A percentile compares a stretch with the other conserved stretches of the same genome.
phyloP scores from a whole-genome alignment of 2,113 vertebrate genomes.

The Malurus alboscapulatus region DNA sequence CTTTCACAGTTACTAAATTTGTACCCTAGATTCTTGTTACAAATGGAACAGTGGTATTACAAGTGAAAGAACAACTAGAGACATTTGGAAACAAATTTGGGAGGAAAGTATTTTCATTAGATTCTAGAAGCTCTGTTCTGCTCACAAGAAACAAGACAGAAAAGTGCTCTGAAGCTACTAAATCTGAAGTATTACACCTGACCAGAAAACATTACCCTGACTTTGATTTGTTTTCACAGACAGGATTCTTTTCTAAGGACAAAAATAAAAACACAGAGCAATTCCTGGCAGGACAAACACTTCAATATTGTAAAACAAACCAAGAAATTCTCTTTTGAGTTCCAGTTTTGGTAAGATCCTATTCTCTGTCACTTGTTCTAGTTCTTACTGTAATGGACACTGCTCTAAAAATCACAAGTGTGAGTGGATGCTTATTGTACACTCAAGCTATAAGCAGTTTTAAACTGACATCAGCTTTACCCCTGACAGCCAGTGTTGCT shows the following conservation, averaged over 20 bases:
- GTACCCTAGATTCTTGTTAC: not conserved
- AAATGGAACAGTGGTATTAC: not conserved
- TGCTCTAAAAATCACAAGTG: not conserved
- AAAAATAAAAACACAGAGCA: not conserved
- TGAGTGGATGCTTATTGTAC: not conserved
- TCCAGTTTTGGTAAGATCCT: not conserved
- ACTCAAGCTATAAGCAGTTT: not conserved
- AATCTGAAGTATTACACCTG: not conserved
- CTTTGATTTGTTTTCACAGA: not conserved
- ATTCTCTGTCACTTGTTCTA: not conserved
- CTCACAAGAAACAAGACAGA: not conserved
- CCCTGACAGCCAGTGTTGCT: not conserved
- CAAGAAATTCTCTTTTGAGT: not conserved
- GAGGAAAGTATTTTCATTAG: not conserved
- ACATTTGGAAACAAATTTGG: not conserved
- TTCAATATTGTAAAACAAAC: not conserved
- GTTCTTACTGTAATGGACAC: not conserved
- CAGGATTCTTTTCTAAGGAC: not conserved
- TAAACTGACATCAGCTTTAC: not conserved
- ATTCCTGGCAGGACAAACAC: not conserved
- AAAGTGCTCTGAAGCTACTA: not conserved
- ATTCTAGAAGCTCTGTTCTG: not conserved
- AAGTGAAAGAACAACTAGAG: not conserved
- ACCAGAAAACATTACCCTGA: not conserved
- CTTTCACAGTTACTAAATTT: not conserved